Conservation (phyloP, 2,797 vertebrate species). For the Girardinus metallicus region DNA sequence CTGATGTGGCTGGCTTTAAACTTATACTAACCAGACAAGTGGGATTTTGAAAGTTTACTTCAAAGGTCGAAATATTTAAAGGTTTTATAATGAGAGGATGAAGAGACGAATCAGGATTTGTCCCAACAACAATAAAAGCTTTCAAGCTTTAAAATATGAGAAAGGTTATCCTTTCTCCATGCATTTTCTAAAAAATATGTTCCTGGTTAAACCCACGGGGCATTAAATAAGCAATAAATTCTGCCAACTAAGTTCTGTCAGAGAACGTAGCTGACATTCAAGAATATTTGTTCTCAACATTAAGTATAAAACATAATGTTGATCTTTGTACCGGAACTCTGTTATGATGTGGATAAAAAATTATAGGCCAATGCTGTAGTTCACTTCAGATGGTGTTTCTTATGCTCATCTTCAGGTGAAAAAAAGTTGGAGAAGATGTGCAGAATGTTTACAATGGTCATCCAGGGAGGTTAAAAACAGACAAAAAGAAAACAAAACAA, state of each 20-base stretch:
- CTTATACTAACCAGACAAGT: constrained; percentile 54
- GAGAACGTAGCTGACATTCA: too few relatives aligned
- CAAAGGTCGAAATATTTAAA: constrained; percentile 58
- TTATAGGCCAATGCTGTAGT: too few relatives aligned
- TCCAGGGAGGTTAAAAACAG: too few relatives aligned
- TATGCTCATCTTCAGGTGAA: too few relatives aligned
- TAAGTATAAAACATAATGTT: neutral
- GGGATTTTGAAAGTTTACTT: constrained; percentile 58
- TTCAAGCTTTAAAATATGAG: constrained; percentile 33
- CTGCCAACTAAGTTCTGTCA: too few relatives aligned
- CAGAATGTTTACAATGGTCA: too few relatives aligned
- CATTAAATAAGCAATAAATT: constrained; percentile 4
- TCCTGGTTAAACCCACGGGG: neutral
- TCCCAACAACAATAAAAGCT: constrained; percentile 31
- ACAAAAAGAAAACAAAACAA: too few relatives aligned
- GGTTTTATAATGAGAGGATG: constrained; percentile 55
- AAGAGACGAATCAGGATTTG: constrained; percentile 39
- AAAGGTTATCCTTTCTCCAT: constrained; percentile 1
- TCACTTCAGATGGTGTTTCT: too few relatives aligned
- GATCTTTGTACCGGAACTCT: neutral
- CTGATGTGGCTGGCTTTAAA: constrained; percentile 47
- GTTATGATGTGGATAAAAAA: too few relatives aligned
- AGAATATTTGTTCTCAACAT: too few relatives aligned
- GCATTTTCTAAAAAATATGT: neutral
- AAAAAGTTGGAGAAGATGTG: too few relatives aligned